phyloP scores from a whole-genome alignment of 2,888 invertebrate genomes.

The Doris montereyensis region DNA sequence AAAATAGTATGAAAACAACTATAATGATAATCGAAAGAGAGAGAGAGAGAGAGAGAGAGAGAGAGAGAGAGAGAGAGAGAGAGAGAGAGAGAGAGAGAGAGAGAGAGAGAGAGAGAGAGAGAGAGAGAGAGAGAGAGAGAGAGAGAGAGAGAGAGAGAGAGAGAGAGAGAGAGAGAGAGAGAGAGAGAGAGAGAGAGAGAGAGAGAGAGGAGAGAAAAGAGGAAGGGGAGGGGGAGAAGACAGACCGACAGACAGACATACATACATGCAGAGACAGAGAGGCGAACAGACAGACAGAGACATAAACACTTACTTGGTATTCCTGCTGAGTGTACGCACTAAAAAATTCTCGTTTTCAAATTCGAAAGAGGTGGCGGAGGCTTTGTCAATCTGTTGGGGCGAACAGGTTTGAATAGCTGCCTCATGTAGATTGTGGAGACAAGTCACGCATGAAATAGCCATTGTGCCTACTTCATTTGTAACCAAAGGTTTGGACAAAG shows the following conservation, averaged over 20 bases:
- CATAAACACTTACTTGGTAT: slow-evolving; percentile 27
- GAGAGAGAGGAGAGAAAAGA: too few species aligned
- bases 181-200: too few species aligned
- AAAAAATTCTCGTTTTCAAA: slow-evolving; percentile 48
- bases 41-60: too few species aligned
- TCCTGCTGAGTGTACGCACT: slow-evolving; percentile 41
- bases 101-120: too few species aligned
- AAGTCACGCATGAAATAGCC: slow-evolving; percentile 52
- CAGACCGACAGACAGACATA: background rate
- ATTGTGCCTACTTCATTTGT: slow-evolving; percentile 57
- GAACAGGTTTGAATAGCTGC: slow-evolving; percentile 50
- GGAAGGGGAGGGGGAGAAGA: too few species aligned
- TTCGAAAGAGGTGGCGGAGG: slow-evolving; percentile 55
- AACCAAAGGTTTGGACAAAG: slow-evolving; percentile 24
- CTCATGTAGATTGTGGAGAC: slow-evolving; percentile 32
- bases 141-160: too few species aligned
- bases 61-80: too few species aligned
- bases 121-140: too few species aligned
- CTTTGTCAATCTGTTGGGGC: slow-evolving; percentile 53
- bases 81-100: too few species aligned
- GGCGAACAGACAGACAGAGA: background rate
- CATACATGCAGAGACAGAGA: background rate
- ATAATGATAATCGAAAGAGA: too few species aligned
- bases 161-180: too few species aligned
- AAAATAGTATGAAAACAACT: too few species aligned